A percentile compares a stretch with the other conserved stretches of the same genome.
phyloP scores from a whole-genome alignment of 2,888 invertebrate genomes.

The Synergus japonicus region DNA sequence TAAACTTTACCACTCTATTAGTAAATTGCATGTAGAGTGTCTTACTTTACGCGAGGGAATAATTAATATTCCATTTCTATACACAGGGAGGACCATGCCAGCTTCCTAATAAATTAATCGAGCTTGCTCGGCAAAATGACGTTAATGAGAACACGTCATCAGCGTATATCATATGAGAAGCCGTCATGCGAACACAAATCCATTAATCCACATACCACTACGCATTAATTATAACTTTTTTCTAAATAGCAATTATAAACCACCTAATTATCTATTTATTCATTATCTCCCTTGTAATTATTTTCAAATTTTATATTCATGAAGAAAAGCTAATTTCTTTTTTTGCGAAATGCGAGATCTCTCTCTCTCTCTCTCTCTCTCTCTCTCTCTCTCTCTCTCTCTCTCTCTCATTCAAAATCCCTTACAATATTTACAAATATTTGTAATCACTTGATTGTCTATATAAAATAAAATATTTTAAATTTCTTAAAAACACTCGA shows the following conservation, averaged over 20 bases:
- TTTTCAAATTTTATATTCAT: background rate
- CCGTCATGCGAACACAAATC: constrained; percentile 4
- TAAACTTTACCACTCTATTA: background rate
- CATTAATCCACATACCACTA: background rate
- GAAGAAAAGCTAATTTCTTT: background rate
- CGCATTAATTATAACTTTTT: background rate
- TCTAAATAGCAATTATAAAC: background rate
- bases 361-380: too few relatives aligned
- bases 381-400: too few relatives aligned
- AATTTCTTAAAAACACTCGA: too few relatives aligned
- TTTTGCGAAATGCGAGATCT: too few relatives aligned
- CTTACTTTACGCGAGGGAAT: constrained; percentile 40
- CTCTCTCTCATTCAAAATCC: too few relatives aligned
- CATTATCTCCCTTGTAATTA: background rate
- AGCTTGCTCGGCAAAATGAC: constrained; percentile 49
- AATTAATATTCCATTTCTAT: constrained; percentile 59
- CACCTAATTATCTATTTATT: background rate
- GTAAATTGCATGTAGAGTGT: background rate
- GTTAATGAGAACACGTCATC: constrained; percentile 49
- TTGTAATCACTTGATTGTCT: too few relatives aligned
- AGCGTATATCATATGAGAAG: background rate
- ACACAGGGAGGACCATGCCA: constrained; percentile 26
- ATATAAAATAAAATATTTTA: too few relatives aligned
- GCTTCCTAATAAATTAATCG: constrained; percentile 55
- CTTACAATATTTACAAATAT: too few relatives aligned